Base-by-base conservation (phyloP, 1,140 invertebrate species). In the Cardiocondyla obscurior region DNA sequence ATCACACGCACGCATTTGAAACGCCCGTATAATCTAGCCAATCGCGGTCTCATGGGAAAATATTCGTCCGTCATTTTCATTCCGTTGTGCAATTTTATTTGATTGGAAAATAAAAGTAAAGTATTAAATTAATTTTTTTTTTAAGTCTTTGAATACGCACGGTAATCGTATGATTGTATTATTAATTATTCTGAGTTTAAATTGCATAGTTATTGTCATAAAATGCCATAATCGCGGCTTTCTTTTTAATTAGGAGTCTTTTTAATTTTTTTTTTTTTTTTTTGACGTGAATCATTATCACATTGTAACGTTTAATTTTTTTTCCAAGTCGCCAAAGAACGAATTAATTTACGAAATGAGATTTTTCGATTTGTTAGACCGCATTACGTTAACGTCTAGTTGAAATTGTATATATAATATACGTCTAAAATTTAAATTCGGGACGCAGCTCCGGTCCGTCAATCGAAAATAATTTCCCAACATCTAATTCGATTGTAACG, bases 1-100 rank as follows among this genome's bases (percentile, higher is more conserved):
- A 85, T 89, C 81, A 67, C 28, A 19, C 51, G 73, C 28, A 19
- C 51, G 49, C n/a, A 8, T 42, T 72, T 7, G 8, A 30, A 58
- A 58, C 16, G 10, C 8, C 28, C 44, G 39, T 12, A 10, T 57
- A 39, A 81, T 49, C 12, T 46, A 19, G 16, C 44, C 12, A 65
- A 65, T 76, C 46, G 25, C 7, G 14, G 12, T 76, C 8, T 76
- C 14, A 22, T 12, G 10, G n/a, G n/a, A 51, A 39, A 76, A 16
- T n/a, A 64, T 42, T 2, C 12, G 30, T 72, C 55, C 39, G 49
- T 65, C 46, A 53, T 42, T 64, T 46, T 14, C 6, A 10, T 67
- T 67, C 3, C 22, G 10, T 67, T 49, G 22, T 73, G 44, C 28
- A 19, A 3, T 25, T 62, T 53, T 53, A 19, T 19, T 2, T 49